These are phyloP conservation scores for Otus sunia DNA, from an alignment of 2,113 vertebrate species.

Conservation along the genomic window DNA sequence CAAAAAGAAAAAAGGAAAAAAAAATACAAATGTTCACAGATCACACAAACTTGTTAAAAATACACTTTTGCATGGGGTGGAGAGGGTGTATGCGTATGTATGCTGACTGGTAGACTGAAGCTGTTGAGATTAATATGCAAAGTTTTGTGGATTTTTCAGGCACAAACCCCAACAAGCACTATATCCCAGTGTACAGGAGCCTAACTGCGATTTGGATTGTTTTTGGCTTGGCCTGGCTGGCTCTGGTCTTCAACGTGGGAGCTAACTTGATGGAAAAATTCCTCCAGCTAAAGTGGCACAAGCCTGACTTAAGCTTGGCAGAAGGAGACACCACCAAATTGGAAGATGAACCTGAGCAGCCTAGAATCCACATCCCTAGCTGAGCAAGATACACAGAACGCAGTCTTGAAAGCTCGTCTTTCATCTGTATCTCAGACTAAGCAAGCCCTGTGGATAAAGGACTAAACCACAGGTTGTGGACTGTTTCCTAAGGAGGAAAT, in stretches of 20 bases:
- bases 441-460: background rate
- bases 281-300: constrained; percentile 65
- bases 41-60: background rate
- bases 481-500: background rate
- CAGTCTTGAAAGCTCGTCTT: background rate
- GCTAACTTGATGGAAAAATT: constrained; percentile 76
- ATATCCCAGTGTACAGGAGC: constrained; percentile 73
- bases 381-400: constrained; percentile 51
- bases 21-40: background rate
- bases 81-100: background rate
- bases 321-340: constrained; percentile 57
- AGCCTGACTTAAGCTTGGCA: constrained; percentile 54
- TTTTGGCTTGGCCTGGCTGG: constrained; percentile 79
- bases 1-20: background rate
- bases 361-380: constrained; percentile 61
- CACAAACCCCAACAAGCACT: constrained; percentile 76
- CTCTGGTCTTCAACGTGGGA: constrained; percentile 75
- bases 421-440: background rate
- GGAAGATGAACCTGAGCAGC: constrained; percentile 69
- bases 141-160: constrained; percentile 71
- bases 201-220: constrained; percentile 78
- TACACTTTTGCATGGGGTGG: background rate
- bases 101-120: background rate
- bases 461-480: background rate
- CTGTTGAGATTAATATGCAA: background rate